Conservation (phyloP, 2,888 invertebrate genomes). For the Standfussiana lucernea region DNA sequence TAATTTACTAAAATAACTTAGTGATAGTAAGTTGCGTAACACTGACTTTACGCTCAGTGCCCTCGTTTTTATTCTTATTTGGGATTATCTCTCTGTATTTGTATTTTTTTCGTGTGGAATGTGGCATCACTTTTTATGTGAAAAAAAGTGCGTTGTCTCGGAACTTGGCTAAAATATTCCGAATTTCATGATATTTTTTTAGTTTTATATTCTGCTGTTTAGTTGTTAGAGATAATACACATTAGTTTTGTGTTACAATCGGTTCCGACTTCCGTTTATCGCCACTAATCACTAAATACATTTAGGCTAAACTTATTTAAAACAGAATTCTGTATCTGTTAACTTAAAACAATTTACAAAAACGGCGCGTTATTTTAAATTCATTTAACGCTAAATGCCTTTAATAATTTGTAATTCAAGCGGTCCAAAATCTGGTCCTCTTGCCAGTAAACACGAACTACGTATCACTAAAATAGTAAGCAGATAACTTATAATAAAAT, state of each 20-base stretch:
- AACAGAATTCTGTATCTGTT: too few relatives aligned
- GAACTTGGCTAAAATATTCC: background rate
- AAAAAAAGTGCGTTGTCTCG: background rate
- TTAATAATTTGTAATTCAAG: too few relatives aligned
- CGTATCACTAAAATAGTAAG: background rate
- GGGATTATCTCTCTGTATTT: background rate
- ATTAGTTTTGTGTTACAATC: background rate
- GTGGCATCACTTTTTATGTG: too few relatives aligned
- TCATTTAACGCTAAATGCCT: too few relatives aligned
- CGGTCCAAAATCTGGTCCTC: background rate
- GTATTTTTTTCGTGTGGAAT: constrained; percentile 11
- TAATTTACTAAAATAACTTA: constrained; percentile 45
- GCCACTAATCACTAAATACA: background rate
- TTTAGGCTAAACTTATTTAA: background rate
- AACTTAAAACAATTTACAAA: too few relatives aligned
- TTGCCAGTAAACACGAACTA: background rate
- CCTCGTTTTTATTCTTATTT: constrained; percentile 35
- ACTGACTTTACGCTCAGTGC: constrained; percentile 15
- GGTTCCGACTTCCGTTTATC: background rate
- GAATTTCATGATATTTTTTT: background rate
- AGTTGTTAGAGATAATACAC: too few relatives aligned
- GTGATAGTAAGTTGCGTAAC: constrained; percentile 40
- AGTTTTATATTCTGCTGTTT: background rate
- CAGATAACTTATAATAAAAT: background rate
- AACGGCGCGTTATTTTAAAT: too few relatives aligned